Conservation (phyloP, 2,113 vertebrate genomes). For the Cavia porcellus region DNA sequence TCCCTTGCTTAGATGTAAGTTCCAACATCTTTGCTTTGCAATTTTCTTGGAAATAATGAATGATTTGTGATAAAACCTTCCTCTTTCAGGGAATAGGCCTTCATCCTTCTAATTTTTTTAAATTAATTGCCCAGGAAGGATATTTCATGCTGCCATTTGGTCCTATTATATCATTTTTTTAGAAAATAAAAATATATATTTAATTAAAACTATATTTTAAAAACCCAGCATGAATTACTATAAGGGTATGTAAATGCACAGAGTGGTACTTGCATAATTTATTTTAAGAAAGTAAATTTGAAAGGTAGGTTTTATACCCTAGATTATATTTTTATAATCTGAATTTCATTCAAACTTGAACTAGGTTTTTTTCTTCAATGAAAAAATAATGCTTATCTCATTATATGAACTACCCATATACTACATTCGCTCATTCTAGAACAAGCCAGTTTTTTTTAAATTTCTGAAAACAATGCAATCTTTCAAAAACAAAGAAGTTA, state of each 20-base stretch:
- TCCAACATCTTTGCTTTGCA: constrained; percentile 43
- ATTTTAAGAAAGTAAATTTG: constrained; percentile 43
- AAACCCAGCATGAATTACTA: background rate
- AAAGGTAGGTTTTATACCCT: background rate
- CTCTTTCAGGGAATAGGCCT: constrained; percentile 25
- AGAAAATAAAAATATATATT: background rate
- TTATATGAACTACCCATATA: background rate
- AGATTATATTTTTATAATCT: background rate
- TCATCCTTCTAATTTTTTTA: constrained; percentile 69
- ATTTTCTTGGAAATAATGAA: constrained; percentile 70
- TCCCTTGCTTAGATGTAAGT: constrained; percentile 53
- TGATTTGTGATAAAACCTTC: constrained; percentile 53
- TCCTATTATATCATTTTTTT: constrained; percentile 12
- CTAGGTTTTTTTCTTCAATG: background rate
- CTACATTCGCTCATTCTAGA: background rate
- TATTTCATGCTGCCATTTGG: constrained; percentile 60
- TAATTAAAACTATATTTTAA: constrained; percentile 28
- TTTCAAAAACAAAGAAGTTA: background rate
- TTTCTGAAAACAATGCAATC: background rate
- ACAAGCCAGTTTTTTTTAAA: background rate
- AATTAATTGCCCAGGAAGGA: constrained; percentile 65
- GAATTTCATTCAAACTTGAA: background rate
- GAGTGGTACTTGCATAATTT: background rate
- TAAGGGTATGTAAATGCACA: background rate
- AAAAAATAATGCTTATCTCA: background rate